Evolutionary conservation across 1,140 invertebrate genomes (phyloP), one percentile per base, ranked within the genome.

Genomic region (Odontomachus brunneus): DNA sequence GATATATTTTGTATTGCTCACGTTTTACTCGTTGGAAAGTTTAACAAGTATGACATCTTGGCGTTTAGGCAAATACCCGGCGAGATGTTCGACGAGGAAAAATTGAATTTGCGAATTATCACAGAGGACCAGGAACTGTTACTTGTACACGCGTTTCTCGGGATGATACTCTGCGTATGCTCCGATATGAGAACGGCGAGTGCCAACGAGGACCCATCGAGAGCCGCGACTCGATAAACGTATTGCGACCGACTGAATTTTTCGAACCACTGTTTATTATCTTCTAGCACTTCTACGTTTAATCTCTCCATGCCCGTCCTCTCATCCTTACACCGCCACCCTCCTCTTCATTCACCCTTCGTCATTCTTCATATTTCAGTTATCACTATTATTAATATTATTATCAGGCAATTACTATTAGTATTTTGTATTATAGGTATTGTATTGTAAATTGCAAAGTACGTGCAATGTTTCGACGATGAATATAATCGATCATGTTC

Each of bases 401-500:
- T 84, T 85, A 88, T 82, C 57, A 82, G 75, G 53, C 53, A 62
- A 89, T 73, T 87, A 89, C 83, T 88, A 82, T 85, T 80, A 89
- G 81, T 84, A 87, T 93, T 93, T 93, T 93, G 91, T 93, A 92
- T 91, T 85, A 93, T 92, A 93, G 90, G 92, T 92, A 92, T 90
- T 92, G 86, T 91, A 91, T 83, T 90, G 90, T 91, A 90, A 93
- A 89, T 92, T 92, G 90, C 89, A 88, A 92, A 76, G 87, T 92
- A 93, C 86, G 89, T 91, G 91, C 91, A 93, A 92, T 93, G 92
- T 92, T 91, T 91, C 88, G 91, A 93, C 90, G 91, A 92, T 91
- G 90, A 93, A 93, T 93, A 93, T 93, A 93, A 93, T 88, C 92
- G 89, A 92, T 92, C 90, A 92, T 93, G 92, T 93, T 93, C 91